Conservation (phyloP, 2,888 invertebrate species). For the Amblyjoppa fuscipennis region DNA sequence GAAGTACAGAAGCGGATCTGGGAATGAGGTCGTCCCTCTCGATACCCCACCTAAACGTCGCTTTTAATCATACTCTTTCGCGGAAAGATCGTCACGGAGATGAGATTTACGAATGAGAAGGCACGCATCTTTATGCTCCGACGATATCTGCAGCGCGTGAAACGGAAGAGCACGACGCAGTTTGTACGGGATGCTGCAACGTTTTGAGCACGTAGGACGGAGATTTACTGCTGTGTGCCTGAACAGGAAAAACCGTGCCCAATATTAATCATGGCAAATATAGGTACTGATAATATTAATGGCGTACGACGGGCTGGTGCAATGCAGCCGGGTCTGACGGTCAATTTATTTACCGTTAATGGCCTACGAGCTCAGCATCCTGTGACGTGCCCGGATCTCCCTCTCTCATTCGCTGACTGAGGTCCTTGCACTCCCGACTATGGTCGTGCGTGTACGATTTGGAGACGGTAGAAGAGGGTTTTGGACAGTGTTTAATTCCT, state of each 20-base stretch:
- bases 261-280: background rate
- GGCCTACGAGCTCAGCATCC: background rate
- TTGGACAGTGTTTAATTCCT: too few species aligned
- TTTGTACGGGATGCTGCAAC: background rate
- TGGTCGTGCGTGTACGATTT: too few species aligned
- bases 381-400: background rate
- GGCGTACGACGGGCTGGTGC: background rate
- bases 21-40: background rate
- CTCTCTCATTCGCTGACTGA: background rate
- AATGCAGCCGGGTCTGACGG: background rate
- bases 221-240: background rate
- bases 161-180: background rate
- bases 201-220: background rate
- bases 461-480: too few species aligned
- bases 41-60: conserved; percentile 6
- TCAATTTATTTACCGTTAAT: background rate
- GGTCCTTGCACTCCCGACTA: background rate
- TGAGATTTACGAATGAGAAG: background rate
- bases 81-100: background rate
- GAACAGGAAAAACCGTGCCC: background rate
- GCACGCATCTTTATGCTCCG: background rate
- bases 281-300: background rate
- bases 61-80: conserved; percentile 41
- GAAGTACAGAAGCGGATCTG: background rate
- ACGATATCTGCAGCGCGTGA: background rate